Percentiles rank a stretch among this genome's conserved stretches.
phyloP scores from a whole-genome alignment of 1,140 invertebrate species.

The Solenopsis invicta region DNA sequence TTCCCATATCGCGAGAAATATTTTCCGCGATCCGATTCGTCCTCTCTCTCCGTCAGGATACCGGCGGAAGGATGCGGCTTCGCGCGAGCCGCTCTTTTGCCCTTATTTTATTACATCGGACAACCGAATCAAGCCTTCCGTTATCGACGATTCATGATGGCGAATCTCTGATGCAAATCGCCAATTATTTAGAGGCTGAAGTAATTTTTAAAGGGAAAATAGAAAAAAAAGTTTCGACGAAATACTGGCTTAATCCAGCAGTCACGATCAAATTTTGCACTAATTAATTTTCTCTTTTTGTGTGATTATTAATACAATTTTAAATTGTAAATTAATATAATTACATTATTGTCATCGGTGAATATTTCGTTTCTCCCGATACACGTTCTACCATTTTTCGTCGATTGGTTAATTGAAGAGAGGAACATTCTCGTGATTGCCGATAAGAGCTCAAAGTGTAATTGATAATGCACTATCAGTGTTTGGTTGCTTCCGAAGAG shows the following conservation, averaged over 20 bases:
- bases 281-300: background rate
- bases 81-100: background rate
- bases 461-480: constrained; percentile 40
- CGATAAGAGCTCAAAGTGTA: constrained; percentile 33
- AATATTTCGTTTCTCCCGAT: constrained; percentile 9
- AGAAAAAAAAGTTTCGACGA: background rate
- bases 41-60: background rate
- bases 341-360: background rate
- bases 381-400: constrained; percentile 20
- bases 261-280: background rate
- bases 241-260: background rate
- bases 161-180: background rate
- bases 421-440: constrained; percentile 19
- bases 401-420: constrained; percentile 41
- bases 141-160: constrained; percentile 33
- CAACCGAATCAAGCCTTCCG: constrained; percentile 34
- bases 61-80: constrained; percentile 35
- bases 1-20: constrained; percentile 53
- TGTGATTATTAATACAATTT: constrained; percentile 2
- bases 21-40: constrained; percentile 51
- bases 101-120: constrained; percentile 31
- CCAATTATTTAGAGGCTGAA: background rate
- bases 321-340: constrained; percentile 24
- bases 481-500: background rate
- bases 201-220: background rate